Evolutionary conservation across 92 coral and sea anemone species (phyloP).

Genomic region (Blastomussa wellsi): DNA sequence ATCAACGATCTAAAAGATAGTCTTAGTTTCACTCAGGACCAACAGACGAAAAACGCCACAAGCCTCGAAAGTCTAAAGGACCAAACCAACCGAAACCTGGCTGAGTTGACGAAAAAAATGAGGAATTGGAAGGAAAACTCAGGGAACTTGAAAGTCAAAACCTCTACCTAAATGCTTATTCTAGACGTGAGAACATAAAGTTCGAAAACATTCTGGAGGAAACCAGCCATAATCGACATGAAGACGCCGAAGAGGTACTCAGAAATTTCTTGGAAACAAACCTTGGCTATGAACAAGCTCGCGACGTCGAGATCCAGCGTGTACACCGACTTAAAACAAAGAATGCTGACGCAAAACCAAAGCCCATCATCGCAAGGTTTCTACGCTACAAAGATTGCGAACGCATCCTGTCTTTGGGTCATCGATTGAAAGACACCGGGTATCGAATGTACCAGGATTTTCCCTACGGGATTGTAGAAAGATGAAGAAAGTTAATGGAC

Average conservation of each 20-base stretch:
- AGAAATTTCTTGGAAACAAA: neutral
- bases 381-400: neutral
- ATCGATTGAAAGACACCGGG: no score
- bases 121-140: no score
- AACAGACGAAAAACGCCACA: no score
- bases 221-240: neutral
- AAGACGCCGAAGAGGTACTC: slow-evolving; percentile 3
- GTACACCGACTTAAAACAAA: slow-evolving; percentile 3
- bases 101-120: no score
- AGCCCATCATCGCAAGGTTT: slow-evolving; percentile 7
- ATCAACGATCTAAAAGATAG: no score
- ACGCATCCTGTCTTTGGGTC: no score
- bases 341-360: slow-evolving; percentile 7
- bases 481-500: no score
- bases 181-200: neutral
- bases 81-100: no score
- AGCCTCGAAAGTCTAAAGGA: no score
- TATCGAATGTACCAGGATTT: no score
- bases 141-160: neutral
- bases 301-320: neutral
- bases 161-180: neutral
- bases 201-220: neutral
- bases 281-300: neutral
- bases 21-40: no score
- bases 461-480: no score